These are phyloP conservation scores for Norana najaformis DNA, from an alignment of 2,888 invertebrate species.

Conservation along the genomic window DNA sequence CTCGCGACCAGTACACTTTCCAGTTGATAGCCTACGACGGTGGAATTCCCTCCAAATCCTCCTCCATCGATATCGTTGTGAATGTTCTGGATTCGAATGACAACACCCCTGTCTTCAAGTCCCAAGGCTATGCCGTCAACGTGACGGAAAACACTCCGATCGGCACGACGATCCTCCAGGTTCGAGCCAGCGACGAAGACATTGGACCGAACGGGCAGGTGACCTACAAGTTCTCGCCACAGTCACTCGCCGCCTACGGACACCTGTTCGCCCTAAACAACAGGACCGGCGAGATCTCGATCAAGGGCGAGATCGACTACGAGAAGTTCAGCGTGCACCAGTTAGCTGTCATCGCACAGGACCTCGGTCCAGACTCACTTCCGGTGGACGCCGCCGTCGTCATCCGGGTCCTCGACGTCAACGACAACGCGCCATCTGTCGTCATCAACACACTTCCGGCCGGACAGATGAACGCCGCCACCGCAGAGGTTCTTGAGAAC, in stretches of 20 bases:
- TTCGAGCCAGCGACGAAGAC: conserved; percentile 37
- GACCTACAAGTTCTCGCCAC: conserved; percentile 30
- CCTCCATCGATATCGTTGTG: conserved; percentile 39
- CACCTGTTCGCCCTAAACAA: conserved; percentile 34
- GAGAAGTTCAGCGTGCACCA: conserved; percentile 30
- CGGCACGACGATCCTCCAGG: conserved; percentile 25
- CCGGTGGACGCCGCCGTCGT: conserved; percentile 31
- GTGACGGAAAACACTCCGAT: conserved; percentile 33
- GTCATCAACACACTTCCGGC: conserved; percentile 35
- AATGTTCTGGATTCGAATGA: conserved; percentile 38
- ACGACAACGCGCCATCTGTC: conserved; percentile 39
- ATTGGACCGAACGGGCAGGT: conserved; percentile 36
- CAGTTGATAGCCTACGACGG: conserved; percentile 44
- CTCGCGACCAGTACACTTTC: conserved; percentile 39
- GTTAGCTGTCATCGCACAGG: conserved; percentile 33
- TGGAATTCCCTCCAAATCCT: conserved; percentile 39
- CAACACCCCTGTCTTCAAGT: conserved; percentile 37
- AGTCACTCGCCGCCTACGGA: neutral
- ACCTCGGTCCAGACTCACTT: conserved; percentile 29
- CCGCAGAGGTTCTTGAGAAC: conserved; percentile 38
- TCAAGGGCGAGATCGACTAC: conserved; percentile 36
- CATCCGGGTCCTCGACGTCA: conserved; percentile 35
- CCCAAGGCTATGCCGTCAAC: conserved; percentile 23
- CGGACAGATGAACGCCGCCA: neutral
- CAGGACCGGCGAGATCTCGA: conserved; percentile 34